Evolutionary conservation across 2,888 invertebrate genomes (phyloP), one percentile per base, ranked within the genome.

Genomic region (Scrobipalpa costella): DNA sequence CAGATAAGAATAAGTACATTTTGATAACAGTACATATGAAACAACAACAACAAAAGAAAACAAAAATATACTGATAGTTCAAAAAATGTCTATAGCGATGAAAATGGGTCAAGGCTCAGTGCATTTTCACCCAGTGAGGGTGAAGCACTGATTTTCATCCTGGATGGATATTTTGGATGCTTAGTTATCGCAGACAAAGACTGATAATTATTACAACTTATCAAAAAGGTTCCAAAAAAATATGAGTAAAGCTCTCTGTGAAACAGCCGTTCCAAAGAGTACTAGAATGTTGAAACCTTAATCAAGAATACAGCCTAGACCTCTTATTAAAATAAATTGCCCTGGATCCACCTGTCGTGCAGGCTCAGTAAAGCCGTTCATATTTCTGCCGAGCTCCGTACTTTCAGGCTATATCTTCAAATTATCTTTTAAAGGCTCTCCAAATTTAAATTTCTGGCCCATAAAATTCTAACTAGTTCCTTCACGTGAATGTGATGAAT

Each of bases 251-350:
- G 49, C 9, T 13, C 40, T 3, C 13, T 40, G 40, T 3, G 40
- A 40, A 40, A 27, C 27, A 27, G 11, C 13, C 13, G 8, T 13
- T 13, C 0, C 36, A 19, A 36, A 57, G 9, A 57, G 34, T 33
- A 57, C 57, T 34, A 57, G 52, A 55, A 55, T 34, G 9, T 57
- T 55, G 5, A 27, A 33, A n/a, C 33, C 36, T n/a, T 17, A 36
- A 19, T 38, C 57, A 19, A 57, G 36, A 57, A 49, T 27, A 27
- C 52, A 34, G 34, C 2, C n/a, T 67, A 61, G 62, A 67, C 66
- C 65, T 70, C 76, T 76, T 74, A 75, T 78, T 78, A 76, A 78
- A 77, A 75, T 73, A 68, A 71, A 73, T 74, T 73, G 71, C 72
- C 71, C 63, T 67, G 66, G 68, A 71, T 55, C 67, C 69, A 68